Evolutionary conservation across 2,113 vertebrate genomes (phyloP).

Genomic region (Macrotis lagotis): DNA sequence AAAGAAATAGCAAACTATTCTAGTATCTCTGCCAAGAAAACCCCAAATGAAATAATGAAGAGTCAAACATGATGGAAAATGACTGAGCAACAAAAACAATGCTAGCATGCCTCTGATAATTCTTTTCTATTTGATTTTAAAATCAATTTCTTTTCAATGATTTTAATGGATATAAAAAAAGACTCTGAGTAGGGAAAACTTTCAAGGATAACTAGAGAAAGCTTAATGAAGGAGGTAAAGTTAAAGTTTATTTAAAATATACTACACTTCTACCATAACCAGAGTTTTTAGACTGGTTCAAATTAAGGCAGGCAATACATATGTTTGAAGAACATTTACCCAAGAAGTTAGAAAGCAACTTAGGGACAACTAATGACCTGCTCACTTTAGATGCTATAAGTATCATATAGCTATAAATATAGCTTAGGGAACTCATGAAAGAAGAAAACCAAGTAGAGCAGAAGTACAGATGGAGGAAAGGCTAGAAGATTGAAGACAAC

Average conservation of each 20-base stretch:
- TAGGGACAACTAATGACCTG: background rate
- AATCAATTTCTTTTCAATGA: conserved; percentile 9
- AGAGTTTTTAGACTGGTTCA: background rate
- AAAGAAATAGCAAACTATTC: background rate
- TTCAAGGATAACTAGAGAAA: background rate
- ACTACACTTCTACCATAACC: background rate
- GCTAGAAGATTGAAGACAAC: background rate
- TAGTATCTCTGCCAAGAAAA: background rate
- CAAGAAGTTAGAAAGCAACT: background rate
- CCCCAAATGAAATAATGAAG: background rate
- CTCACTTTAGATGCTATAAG: background rate
- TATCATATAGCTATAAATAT: background rate
- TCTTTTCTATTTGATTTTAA: background rate
- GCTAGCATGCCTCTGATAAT: background rate
- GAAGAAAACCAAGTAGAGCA: background rate
- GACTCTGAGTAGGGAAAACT: background rate
- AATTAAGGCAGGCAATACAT: background rate
- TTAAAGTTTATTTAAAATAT: background rate
- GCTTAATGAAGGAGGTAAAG: conserved; percentile 1
- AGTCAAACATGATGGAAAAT: background rate
- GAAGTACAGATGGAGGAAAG: background rate
- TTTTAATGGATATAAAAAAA: conserved; percentile 30
- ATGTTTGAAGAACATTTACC: background rate
- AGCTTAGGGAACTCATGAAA: background rate
- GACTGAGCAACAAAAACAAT: background rate